Evolutionary conservation across 1,140 invertebrate species (phyloP), one percentile per base, ranked within the genome.

Genomic region (Cotesia vestalis): DNA sequence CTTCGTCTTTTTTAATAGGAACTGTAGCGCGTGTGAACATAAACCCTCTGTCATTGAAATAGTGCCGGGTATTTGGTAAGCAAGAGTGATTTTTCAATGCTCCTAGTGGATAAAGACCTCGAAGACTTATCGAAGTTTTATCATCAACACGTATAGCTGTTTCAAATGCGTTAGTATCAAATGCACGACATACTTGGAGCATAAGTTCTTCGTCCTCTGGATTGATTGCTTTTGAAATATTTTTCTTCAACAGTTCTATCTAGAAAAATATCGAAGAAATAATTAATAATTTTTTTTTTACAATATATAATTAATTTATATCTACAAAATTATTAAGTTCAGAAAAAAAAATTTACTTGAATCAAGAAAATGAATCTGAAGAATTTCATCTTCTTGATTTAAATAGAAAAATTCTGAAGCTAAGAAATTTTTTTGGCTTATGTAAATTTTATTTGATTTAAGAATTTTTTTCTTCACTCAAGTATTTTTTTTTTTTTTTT

Each of bases 101-200:
- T 1, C 91, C 90, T 17, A 93, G 82, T 3, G 93, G 92, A 83
- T 92, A 95, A 4, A 95, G 83, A 2, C 92, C 93, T 73, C 92
- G 87, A 38, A 92, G 82, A 77, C 89, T 89, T 36, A 89, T 86
- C 3, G 74, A 74, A 68, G 83, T 77, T 72, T 89, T 83, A 27
- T 86, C 82, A 40, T 85, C 85, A 3, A 80, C 78, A 9, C 79
- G 66, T 35, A 66, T 60, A 0, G 79, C 73, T 52, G 91, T 90
- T 86, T 94, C 92, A 75, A 93, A 94, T 5, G 92, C 91, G 77
- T 94, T 94, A 1, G 92, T 91, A 78, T 94, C 92, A 74, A 94
- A 87, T 36, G 90, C 88, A 64, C 88, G 89, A 76, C 91, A 91
- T 0, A 90, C 88, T 35, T 83, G 81, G 8, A 81, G 86, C 85